Evolutionary conservation across 2,113 vertebrate genomes (phyloP), one percentile per base, ranked within the genome.

Genomic region (Ramphastos sulfuratus): DNA sequence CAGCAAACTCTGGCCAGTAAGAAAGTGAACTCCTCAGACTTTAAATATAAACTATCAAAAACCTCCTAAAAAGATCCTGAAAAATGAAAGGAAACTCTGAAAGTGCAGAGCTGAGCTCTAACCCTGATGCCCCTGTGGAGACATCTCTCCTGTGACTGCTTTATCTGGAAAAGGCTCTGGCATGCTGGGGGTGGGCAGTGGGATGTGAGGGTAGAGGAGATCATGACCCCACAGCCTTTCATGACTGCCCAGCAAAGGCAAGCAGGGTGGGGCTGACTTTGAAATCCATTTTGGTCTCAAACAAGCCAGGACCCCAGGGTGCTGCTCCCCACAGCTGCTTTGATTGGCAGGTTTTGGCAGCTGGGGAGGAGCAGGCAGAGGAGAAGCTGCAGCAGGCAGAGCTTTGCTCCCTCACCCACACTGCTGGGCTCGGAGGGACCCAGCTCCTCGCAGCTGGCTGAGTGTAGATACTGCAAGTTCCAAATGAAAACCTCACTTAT

Each of bases 31-130:
- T 25, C 87, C 91, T 83, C 58, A 67, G 73, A 77, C 77, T 86
- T 86, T 81, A 89, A 81, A 86, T 52, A 88, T 0, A 95, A 94
- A 84, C 28, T 56, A 90, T 89, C 80, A 85, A 89, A 95, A 89
- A 33, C 35, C 50, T 56, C n/a, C 39, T 27, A 14, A 64, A 52
- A 76, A 81, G 39, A 4, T 11, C 12, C 31, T 27, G 37, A 54
- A 83, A 93, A 94, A 75, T 27, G 67, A 75, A 87, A 93, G 63
- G 44, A 54, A 86, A 82, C 48, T 46, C 82, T 73, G 6, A 63
- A 85, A 81, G 48, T 31, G 63, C 65, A 69, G 65, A 48, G 82
- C 75, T 83, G 87, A 77, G 75, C 70, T 85, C 90, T 94, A 89
- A 91, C 96, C 90, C 48, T 4, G 6, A 2, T 1, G 75, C 85